Conservation (phyloP, 2,797 vertebrate genomes). For the Arrhamphus sclerolepis region DNA sequence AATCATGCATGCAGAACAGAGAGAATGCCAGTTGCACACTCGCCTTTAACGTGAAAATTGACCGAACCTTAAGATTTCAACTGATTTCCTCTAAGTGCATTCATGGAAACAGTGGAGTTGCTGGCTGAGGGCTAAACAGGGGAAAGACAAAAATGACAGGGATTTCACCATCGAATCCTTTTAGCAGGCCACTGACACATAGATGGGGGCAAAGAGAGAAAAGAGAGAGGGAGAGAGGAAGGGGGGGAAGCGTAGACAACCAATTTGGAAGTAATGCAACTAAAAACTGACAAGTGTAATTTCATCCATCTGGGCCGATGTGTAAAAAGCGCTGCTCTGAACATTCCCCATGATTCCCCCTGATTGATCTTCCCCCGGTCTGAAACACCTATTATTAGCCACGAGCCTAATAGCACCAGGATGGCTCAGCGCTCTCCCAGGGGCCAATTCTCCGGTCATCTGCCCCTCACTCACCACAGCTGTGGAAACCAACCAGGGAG, state of each 20-base stretch:
- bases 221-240: conserved; percentile 36
- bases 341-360: conserved; percentile 86
- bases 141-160: conserved; percentile 82
- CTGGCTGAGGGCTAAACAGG: conserved; percentile 63
- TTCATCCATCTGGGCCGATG: conserved; percentile 88
- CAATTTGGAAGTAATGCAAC: conserved; percentile 89
- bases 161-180: conserved; percentile 84
- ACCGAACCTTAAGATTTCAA: conserved; percentile 29
- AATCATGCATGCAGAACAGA: conserved; percentile 37
- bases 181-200: conserved; percentile 85
- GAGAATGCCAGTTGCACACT: conserved; percentile 35
- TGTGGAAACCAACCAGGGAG: conserved; percentile 83
- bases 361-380: conserved; percentile 89
- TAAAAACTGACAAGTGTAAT: conserved; percentile 91
- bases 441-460: conserved; percentile 89
- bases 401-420: conserved; percentile 89
- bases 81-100: conserved; percentile 69
- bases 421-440: conserved; percentile 86
- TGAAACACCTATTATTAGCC: conserved; percentile 91
- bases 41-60: conserved; percentile 50
- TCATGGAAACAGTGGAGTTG: conserved; percentile 65
- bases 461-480: conserved; percentile 86
- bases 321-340: conserved; percentile 87
- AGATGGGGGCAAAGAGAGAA: conserved; percentile 72
- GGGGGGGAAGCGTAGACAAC: conserved; percentile 79